A percentile compares a stretch with the other conserved stretches of the same genome.
Evolutionary conservation across 2,888 invertebrate species (phyloP).

Genomic region (Schrankia costaestrigalis): DNA sequence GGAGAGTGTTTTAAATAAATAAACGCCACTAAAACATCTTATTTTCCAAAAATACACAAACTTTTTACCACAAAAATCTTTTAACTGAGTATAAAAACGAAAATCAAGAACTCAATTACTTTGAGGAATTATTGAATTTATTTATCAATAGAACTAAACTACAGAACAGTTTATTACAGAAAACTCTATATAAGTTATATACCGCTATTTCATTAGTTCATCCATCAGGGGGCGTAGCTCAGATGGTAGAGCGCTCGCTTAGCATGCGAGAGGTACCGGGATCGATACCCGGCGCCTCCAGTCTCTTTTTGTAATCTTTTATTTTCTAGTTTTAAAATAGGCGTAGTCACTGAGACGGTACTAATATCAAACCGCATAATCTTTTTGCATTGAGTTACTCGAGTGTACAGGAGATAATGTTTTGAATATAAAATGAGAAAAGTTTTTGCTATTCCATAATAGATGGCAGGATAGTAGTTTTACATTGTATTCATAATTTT

Average conservation of each 20-base stretch:
- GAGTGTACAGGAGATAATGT: constrained; percentile 27
- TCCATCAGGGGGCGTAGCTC: constrained; percentile 64
- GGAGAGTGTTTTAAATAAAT: too few species aligned
- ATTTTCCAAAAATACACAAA: too few species aligned
- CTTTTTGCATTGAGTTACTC: constrained; percentile 23
- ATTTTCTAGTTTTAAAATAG: constrained; percentile 17
- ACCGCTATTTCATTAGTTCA: too few species aligned
- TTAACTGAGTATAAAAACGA: too few species aligned
- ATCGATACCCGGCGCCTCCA: constrained; percentile 82
- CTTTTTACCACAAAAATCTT: too few species aligned
- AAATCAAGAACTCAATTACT: too few species aligned
- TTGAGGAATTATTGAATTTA: too few species aligned
- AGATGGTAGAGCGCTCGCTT: constrained; percentile 79
- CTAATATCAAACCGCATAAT: constrained; percentile 22
- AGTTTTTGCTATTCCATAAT: constrained; percentile 30
- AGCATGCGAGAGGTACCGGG: constrained; percentile 82
- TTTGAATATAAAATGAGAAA: constrained; percentile 12
- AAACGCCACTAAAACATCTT: too few species aligned
- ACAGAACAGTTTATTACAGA: too few species aligned
- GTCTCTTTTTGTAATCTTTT: constrained; percentile 29
- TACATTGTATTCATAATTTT: too few species aligned
- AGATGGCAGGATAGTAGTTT: constrained; percentile 35
- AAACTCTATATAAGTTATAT: too few species aligned
- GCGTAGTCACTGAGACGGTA: constrained; percentile 20
- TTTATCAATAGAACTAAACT: too few species aligned